These are phyloP conservation scores for Lepilemur ruficaudatus DNA, from an alignment of 2,797 vertebrate genomes.

Conservation along the genomic window DNA sequence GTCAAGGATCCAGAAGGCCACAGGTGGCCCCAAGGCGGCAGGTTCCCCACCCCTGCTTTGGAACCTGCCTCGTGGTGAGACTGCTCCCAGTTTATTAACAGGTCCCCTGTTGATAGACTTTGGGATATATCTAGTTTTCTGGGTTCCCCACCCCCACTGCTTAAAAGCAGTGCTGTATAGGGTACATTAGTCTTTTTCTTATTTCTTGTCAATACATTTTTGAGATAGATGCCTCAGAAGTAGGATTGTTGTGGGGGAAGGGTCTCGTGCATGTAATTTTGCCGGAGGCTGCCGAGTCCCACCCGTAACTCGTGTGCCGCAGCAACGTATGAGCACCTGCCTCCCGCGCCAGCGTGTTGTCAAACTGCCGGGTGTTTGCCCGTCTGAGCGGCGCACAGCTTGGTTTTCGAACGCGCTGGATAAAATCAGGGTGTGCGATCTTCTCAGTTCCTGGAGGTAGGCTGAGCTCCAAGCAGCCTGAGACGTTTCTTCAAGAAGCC, in stretches of 20 bases:
- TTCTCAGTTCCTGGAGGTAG: not conserved
- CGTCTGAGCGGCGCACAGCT: not conserved
- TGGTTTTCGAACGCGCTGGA: not conserved
- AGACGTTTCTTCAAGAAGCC: not conserved
- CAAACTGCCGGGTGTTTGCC: not conserved
- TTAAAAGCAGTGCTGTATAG: not conserved
- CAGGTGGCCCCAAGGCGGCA: not conserved
- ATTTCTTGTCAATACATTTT: not conserved
- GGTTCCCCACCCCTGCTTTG: not conserved
- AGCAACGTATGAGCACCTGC: fast-evolving
- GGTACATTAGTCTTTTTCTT: not conserved
- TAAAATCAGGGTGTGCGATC: not conserved
- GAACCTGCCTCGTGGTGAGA: fast-evolving
- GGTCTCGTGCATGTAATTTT: fast-evolving
- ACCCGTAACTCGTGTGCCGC: fast-evolving
- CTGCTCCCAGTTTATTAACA: too few species aligned
- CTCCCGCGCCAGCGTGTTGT: not conserved
- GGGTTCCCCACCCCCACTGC: too few species aligned
- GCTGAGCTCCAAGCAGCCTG: not conserved
- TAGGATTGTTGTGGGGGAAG: not conserved
- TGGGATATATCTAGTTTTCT: not conserved
- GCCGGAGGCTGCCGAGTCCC: not conserved
- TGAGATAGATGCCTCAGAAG: too few species aligned
- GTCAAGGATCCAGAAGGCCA: too few species aligned
- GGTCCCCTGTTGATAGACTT: not conserved